Evolutionary conservation across 2,113 vertebrate genomes (phyloP).

Genomic region (Geothlypis trichas): DNA sequence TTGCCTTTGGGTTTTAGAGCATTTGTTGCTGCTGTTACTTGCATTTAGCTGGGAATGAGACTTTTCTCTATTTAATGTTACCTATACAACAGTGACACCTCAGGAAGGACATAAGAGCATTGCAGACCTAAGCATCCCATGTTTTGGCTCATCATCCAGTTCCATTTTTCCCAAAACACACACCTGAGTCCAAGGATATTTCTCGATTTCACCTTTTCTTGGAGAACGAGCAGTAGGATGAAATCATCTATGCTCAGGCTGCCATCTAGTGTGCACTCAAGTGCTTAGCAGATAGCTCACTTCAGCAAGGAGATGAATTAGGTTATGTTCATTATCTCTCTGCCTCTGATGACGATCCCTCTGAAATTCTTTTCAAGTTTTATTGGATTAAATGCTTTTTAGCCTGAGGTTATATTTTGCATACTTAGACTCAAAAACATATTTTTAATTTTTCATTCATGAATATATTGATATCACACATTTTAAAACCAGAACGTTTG

Average conservation of each 20-base stretch:
- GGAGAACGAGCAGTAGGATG: neutral
- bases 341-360: neutral
- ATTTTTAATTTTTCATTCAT: constrained; percentile 30
- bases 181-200: neutral
- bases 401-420: neutral
- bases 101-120: neutral
- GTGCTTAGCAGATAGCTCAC: neutral
- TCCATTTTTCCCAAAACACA: neutral
- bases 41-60: neutral
- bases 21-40: neutral
- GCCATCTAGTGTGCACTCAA: constrained; percentile 64
- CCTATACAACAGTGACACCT: fast-evolving
- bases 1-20: neutral
- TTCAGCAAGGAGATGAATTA: neutral
- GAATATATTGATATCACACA: neutral
- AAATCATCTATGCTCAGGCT: neutral
- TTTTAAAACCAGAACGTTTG: neutral
- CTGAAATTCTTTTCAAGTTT: neutral
- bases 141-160: neutral
- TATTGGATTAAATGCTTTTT: neutral
- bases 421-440: neutral
- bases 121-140: neutral
- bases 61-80: neutral
- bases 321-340: neutral
- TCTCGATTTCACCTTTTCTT: neutral